Evolutionary conservation across 2,113 vertebrate genomes (phyloP), one percentile per base, ranked within the genome.

Genomic region (Macaca mulatta): DNA sequence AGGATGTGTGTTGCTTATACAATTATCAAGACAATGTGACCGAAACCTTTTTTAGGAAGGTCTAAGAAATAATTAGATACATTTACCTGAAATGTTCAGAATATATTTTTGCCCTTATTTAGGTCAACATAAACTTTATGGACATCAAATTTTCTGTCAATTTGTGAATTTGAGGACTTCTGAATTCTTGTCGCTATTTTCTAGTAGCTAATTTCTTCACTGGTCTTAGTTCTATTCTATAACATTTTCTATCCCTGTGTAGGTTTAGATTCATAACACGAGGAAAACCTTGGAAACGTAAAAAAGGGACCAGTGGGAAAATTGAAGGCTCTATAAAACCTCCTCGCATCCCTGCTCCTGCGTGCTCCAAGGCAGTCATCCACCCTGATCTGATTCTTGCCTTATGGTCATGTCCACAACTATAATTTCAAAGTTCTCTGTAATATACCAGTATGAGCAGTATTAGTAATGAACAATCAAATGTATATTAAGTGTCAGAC

Each of bases 331-430:
- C 2, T 23, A 1, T 70, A 14, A 83, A 78, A 38, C 5, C 14
- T 59, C 6, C 20, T 30, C 5, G 20, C 59, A 0, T 50, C 8
- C 3, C 0, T 20, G 4, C 11, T 32, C 9, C n/a, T 40, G 5
- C 40, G 59, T 16, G 6, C 59, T 70, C 20, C 20, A 8, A 67
- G 18, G 20, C 18, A n/a, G 16, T 5, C 25, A n/a, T 75, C 30
- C 38, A 38, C 1, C 72, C 4, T 64, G 38, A 12, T 22, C 12
- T 43, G 52, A 67, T 6, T 38, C 45, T 82, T 59, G n/a, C 12
- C 25, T 0, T 32, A 18, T 0, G 14, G 3, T n/a, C 35, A 55
- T 38, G 25, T 32, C 13, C 20, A 64, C 23, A 40, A 8, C 12
- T 25, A 3, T 48, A 18, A 83, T 80, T 43, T 25, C 12, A 83